Evolutionary conservation across 2,113 vertebrate species (phyloP), one percentile per base, ranked within the genome.

Genomic region (Ptychochromis oligacanthus): DNA sequence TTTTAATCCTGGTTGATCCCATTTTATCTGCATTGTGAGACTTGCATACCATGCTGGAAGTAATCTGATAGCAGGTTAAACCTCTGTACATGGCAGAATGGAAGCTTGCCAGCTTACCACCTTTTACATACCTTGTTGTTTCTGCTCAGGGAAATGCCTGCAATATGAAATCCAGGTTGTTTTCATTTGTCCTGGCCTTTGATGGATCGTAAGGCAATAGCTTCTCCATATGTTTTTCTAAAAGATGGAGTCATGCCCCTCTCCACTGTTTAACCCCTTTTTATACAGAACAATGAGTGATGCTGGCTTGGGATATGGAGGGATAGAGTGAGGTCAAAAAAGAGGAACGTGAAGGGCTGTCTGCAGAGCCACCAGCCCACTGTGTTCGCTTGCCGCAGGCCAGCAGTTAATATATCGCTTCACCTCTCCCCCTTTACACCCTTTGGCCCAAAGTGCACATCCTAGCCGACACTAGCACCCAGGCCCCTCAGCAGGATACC

Each of bases 361-460:
- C 84, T 80, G 75, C n/a, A 46, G 60, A 82, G 78, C 87, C 81
- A 79, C 58, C 74, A 57, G 85, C 88, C 70, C 81, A 80, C 64
- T 36, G 83, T 64, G 79, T 82, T 89, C 34, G 84, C 89, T 83
- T 83, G 94, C 94, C 87, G 80, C 82, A 28, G 90, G 94, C 93
- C 92, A 94, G 85, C 89, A 61, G 93, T 93, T 93, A 94, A 94
- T 94, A 92, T 94, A 83, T 78, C 90, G 84, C 89, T 91, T 94
- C 91, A 93, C 93, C 91, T 91, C 90, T 92, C 86, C 83, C 90
- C 83, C 75, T 81, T 82, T 54, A 72, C 81, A 90, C 85, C 82
- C 85, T 78, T 86, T 85, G 52, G 79, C 89, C 83, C 86, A 74
- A 79, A 86, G 85, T 79, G 57, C 81, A 82, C 88, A 90, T 90